These are phyloP conservation scores for Agrilus biguttatus DNA, from an alignment of 2,888 invertebrate species.

Conservation along the genomic window DNA sequence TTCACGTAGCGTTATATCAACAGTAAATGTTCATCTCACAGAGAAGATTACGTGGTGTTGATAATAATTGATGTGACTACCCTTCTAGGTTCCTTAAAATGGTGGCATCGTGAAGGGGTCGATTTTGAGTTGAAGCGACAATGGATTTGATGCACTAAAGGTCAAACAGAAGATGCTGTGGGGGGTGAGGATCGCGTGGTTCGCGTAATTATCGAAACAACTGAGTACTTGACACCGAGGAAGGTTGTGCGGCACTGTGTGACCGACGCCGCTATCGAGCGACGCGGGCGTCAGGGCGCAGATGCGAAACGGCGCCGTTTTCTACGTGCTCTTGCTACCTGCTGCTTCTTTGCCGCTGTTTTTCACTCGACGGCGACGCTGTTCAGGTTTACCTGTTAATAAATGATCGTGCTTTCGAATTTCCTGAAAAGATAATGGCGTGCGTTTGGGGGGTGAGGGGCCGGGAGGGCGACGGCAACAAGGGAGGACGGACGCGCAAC, in stretches of 20 bases:
- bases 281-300: slow-evolving; percentile 29
- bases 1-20: too few relatives aligned
- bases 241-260: slow-evolving; percentile 31
- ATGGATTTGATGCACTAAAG: too few relatives aligned
- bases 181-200: slow-evolving; percentile 8
- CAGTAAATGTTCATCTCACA: too few relatives aligned
- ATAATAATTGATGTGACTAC: too few relatives aligned
- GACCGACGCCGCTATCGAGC: slow-evolving; percentile 28
- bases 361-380: slow-evolving; percentile 11
- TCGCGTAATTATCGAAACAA: slow-evolving; percentile 16
- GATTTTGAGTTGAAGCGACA: too few relatives aligned
- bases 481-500: too few relatives aligned
- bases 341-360: slow-evolving; percentile 23
- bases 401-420: slow-evolving; percentile 23
- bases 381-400: slow-evolving; percentile 21
- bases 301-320: slow-evolving; percentile 25
- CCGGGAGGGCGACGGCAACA: too few relatives aligned
- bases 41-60: too few relatives aligned
- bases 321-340: slow-evolving; percentile 26
- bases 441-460: too few relatives aligned
- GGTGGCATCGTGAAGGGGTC: too few relatives aligned
- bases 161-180: too few relatives aligned
- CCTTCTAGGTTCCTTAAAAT: too few relatives aligned
- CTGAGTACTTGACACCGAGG: slow-evolving; percentile 30
- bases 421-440: slow-evolving; percentile 9